Evolutionary conservation across 2,113 vertebrate species (phyloP).

Genomic region (Dasypus novemcinctus): DNA sequence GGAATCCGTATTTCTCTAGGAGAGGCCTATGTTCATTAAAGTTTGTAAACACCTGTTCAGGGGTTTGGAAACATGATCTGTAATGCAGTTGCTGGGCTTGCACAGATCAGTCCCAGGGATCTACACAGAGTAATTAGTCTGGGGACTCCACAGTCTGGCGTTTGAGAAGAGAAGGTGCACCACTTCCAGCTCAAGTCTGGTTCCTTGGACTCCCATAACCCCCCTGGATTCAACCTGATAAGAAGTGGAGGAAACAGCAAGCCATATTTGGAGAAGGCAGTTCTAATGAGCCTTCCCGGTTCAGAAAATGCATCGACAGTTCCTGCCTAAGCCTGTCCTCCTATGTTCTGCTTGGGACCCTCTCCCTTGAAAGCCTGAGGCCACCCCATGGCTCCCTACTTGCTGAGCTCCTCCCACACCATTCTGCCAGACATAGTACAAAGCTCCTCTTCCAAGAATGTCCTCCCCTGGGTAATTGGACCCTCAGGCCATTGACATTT

Average conservation of each 20-base stretch:
- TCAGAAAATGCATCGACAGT: background rate
- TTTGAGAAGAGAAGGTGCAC: background rate
- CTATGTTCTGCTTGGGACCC: background rate
- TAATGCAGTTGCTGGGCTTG: background rate
- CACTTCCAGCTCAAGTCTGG: background rate
- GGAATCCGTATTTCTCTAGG: background rate
- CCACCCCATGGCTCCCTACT: background rate
- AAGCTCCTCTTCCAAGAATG: conserved; percentile 67
- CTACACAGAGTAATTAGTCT: background rate
- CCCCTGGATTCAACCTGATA: background rate
- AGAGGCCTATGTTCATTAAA: background rate
- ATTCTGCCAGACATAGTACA: conserved; percentile 44
- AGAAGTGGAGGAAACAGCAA: background rate
- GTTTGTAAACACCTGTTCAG: background rate
- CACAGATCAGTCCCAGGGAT: background rate
- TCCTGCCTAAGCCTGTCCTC: background rate
- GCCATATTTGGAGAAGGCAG: background rate
- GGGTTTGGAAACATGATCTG: background rate
- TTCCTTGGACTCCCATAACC: background rate
- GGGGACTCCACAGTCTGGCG: background rate
- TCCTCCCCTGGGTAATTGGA: conserved; percentile 75
- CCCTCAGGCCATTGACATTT: conserved; percentile 77
- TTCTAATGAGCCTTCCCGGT: background rate
- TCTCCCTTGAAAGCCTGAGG: background rate
- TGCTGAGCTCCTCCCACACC: conserved; percentile 42